Evolutionary conservation across 1,140 invertebrate species (phyloP).

Genomic region (Hirudo medicinalis): DNA sequence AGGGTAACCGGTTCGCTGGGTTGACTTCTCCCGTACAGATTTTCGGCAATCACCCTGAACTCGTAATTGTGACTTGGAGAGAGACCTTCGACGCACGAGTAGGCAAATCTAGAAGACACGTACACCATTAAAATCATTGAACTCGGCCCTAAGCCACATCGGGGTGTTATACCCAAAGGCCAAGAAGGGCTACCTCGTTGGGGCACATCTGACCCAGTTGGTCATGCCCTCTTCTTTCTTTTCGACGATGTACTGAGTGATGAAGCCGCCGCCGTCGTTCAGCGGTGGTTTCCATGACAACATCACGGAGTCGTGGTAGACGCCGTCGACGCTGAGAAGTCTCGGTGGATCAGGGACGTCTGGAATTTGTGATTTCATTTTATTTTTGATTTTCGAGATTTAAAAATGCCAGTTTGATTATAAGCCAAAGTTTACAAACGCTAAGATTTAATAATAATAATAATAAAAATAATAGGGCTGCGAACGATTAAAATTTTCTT

Average conservation of each 20-base stretch:
- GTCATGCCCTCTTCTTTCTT: slow-evolving; percentile 73
- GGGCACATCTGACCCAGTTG: slow-evolving; percentile 87
- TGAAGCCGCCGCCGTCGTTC: slow-evolving; percentile 71
- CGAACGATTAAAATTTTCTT: too few relatives aligned
- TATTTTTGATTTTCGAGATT: too few relatives aligned
- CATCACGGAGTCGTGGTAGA: slow-evolving; percentile 85
- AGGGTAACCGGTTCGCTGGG: slow-evolving; percentile 48
- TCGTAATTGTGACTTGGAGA: slow-evolving; percentile 69
- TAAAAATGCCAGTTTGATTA: too few relatives aligned
- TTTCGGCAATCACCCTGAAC: slow-evolving; percentile 92
- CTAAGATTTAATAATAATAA: too few relatives aligned
- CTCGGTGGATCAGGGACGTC: slow-evolving; percentile 89
- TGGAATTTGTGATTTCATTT: slow-evolving; percentile 28
- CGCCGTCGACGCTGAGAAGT: slow-evolving; percentile 77
- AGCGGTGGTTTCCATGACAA: slow-evolving; percentile 84
- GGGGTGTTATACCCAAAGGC: slow-evolving; percentile 47
- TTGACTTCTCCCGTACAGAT: slow-evolving; percentile 88
- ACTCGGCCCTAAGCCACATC: background rate
- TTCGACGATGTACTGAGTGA: slow-evolving; percentile 93
- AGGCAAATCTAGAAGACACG: slow-evolving; percentile 41
- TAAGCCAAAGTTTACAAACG: too few relatives aligned
- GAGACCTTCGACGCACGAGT: slow-evolving; percentile 35
- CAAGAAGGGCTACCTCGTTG: slow-evolving; percentile 50
- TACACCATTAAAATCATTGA: too few relatives aligned
- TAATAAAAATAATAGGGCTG: background rate